Base-by-base conservation (phyloP, 1,140 invertebrate species). In the Lepidurus arcticus region DNA sequence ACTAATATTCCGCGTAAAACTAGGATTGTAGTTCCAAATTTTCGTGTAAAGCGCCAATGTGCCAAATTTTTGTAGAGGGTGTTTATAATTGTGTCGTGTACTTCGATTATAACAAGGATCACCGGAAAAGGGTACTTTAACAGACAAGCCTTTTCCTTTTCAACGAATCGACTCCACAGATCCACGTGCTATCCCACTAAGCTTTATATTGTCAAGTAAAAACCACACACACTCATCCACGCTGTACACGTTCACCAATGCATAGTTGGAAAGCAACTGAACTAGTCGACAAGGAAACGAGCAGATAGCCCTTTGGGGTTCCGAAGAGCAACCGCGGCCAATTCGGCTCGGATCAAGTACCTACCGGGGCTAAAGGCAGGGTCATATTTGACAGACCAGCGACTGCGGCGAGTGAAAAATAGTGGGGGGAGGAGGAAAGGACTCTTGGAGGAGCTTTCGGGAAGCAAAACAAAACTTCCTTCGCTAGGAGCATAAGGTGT, bases 231-330 rank as follows among this genome's bases (percentile, higher is more conserved):
- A 65, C 2, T 34, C 34, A 4, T 34, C 34, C 34, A 34, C 34
- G 34, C 34, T 34, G 34, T 34, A 34, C 9, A 9, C n/a, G 13
- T 16, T 65, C 53, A 65, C 53, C 21, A 7, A n/a, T 65, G 53
- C 53, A 65, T 65, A 65, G 16, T 65, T 65, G 6, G 53, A 21
- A 65, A 65, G 53, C 53, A 21, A 65, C 53, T 65, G 53, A 65
- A 65, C 53, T n/a, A 21, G 53, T 65, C 53, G 53, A 65, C 53
- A 65, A 65, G 53, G 53, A 65, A 65, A 65, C 53, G 53, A n/a
- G 53, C 53, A n/a, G 53, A n/a, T 10, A 34, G 34, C 34, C 53
- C 53, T 13, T 21, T 21, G 16, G 53, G 16, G 16, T 21, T 65
- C 6, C 16, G 53, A 65, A 65, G 16, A 21, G 21, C 53, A 21